These are phyloP conservation scores for Halotydeus destructor DNA, from an alignment of 1,140 invertebrate species.

Conservation along the genomic window DNA sequence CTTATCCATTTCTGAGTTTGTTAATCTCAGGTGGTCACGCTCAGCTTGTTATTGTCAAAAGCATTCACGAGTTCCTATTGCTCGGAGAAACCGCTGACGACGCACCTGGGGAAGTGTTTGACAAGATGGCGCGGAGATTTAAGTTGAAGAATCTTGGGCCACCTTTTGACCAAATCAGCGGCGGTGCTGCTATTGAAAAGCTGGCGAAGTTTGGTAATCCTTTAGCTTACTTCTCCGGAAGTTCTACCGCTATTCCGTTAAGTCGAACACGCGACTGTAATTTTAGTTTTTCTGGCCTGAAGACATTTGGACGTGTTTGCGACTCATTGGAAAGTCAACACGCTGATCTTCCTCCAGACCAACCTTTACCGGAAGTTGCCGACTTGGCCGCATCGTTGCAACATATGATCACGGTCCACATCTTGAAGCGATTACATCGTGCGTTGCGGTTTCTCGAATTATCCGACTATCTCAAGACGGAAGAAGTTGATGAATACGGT, in stretches of 20 bases:
- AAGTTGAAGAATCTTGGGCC: conserved; percentile 51
- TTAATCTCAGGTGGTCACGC: conserved; percentile 82
- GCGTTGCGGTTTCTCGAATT: conserved; percentile 33
- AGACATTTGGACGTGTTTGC: too few relatives aligned
- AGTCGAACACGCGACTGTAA: conserved; percentile 38
- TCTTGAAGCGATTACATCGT: conserved; percentile 55
- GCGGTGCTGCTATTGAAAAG: conserved; percentile 63
- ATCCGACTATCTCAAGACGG: not conserved
- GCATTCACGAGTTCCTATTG: conserved; percentile 31
- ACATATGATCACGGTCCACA: conserved; percentile 45
- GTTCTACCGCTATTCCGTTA: not conserved
- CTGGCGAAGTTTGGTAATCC: conserved; percentile 47
- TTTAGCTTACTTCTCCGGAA: conserved; percentile 29
- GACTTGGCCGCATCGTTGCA: conserved; percentile 74
- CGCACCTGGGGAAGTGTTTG: conserved; percentile 72
- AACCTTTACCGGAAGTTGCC: conserved; percentile 48
- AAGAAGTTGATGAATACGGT: not conserved
- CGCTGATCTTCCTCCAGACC: conserved; percentile 26
- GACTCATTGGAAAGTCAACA: conserved; percentile 1
- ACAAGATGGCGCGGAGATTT: conserved; percentile 67
- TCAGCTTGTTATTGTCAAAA: conserved; percentile 50
- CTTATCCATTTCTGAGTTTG: conserved; percentile 72
- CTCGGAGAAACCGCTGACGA: conserved; percentile 37
- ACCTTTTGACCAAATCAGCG: conserved; percentile 44
- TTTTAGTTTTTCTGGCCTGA: conserved; percentile 43